These are phyloP conservation scores for Andrena bucephala DNA, from an alignment of 2,888 invertebrate species.

Conservation along the genomic window DNA sequence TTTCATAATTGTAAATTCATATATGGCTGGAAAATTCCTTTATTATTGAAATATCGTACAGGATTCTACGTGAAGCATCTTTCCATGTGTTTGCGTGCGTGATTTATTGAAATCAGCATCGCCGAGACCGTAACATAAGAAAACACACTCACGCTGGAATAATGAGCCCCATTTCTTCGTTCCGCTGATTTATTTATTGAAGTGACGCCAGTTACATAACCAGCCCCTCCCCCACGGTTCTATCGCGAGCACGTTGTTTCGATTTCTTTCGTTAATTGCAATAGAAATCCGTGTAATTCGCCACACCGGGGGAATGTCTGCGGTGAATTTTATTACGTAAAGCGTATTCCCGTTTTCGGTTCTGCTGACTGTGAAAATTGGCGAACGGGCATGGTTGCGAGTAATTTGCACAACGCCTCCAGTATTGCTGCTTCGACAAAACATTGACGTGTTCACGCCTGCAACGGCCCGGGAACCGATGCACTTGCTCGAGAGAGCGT, in stretches of 20 bases:
- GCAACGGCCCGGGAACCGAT: not conserved
- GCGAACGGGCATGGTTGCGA: slow-evolving; percentile 32
- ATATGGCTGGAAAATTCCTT: no score
- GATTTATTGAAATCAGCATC: not conserved
- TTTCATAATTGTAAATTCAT: no score
- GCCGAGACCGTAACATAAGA: not conserved
- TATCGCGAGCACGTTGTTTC: slow-evolving; percentile 16
- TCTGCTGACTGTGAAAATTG: slow-evolving; percentile 36
- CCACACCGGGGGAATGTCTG: not conserved
- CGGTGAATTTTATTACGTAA: slow-evolving; percentile 46
- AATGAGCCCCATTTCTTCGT: slow-evolving; percentile 27
- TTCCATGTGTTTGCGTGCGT: not conserved
- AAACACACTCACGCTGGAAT: slow-evolving; percentile 9
- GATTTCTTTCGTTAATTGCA: slow-evolving; percentile 52
- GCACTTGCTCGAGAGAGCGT: slow-evolving; percentile 51
- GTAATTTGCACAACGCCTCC: slow-evolving; percentile 37
- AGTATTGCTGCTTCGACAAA: slow-evolving; percentile 31
- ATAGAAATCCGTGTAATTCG: slow-evolving; percentile 27
- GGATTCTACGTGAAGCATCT: not conserved
- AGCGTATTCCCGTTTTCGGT: slow-evolving; percentile 38
- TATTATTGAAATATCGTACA: no score
- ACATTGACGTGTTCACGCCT: slow-evolving; percentile 49
- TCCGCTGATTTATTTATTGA: slow-evolving; percentile 41
- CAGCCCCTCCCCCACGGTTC: not conserved
- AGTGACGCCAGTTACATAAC: slow-evolving; percentile 36